Evolutionary conservation across 2,888 invertebrate species (phyloP).

Genomic region (Tipula helvola): DNA sequence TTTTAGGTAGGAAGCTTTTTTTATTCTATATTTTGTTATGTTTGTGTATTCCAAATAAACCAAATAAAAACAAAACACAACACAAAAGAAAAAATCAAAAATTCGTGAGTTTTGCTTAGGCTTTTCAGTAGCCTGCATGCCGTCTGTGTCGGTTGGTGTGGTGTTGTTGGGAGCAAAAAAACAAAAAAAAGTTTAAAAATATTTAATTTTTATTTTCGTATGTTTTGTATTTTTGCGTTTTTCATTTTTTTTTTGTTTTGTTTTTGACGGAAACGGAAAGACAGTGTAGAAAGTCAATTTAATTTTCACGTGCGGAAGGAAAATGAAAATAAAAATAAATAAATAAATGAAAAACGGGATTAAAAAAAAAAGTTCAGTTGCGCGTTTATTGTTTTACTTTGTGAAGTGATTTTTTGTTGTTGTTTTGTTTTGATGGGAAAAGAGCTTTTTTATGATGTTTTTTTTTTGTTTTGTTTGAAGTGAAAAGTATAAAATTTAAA

Average conservation of each 20-base stretch:
- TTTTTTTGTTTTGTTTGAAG: background rate
- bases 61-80: background rate
- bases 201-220: background rate
- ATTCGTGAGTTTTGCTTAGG: background rate
- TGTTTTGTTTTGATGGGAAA: background rate
- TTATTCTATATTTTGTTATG: background rate
- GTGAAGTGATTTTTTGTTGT: background rate
- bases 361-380: background rate
- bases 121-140: background rate
- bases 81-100: background rate
- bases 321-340: background rate
- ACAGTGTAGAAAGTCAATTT: background rate
- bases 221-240: background rate
- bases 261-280: background rate
- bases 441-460: background rate
- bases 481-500: background rate
- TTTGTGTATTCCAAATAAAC: background rate
- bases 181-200: background rate
- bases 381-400: background rate
- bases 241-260: background rate
- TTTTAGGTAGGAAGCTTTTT: background rate
- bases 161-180: background rate
- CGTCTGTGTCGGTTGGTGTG: background rate
- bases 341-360: background rate
- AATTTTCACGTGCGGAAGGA: conserved; percentile 4